Evolutionary conservation across 1,140 invertebrate genomes (phyloP).

Genomic region (Caenorhabditis brenneri): DNA sequence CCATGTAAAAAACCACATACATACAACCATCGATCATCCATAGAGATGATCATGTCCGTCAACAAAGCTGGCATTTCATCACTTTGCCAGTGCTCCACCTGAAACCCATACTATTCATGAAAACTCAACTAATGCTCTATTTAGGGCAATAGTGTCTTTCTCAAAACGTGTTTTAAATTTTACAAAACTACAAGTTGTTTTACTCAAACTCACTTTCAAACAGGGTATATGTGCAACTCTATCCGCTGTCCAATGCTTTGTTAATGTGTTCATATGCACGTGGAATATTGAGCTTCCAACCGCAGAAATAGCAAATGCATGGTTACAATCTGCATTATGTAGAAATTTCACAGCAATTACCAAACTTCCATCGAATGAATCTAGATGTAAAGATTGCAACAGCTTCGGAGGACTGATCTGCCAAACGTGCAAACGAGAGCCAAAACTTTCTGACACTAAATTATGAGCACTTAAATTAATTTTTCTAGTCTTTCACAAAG

Average conservation of each 20-base stretch:
- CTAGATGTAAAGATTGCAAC: constrained; percentile 48
- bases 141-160: no score
- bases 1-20: constrained; percentile 49
- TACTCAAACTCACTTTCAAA: constrained; percentile 2
- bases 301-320: constrained; percentile 52
- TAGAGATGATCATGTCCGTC: constrained; percentile 53
- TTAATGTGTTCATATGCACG: constrained; percentile 39
- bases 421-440: constrained; percentile 48
- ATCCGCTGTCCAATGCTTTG: constrained; percentile 31
- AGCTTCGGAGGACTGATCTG: constrained; percentile 48
- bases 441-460: constrained; percentile 51
- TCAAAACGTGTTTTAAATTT: no score
- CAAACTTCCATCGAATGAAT: constrained; percentile 39
- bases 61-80: constrained; percentile 48
- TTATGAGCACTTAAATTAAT: not conserved
- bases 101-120: no score
- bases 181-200: no score
- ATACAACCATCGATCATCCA: constrained; percentile 53
- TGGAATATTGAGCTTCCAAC: constrained; percentile 52
- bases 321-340: constrained; percentile 55
- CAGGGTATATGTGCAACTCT: constrained; percentile 29
- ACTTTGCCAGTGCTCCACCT: constrained; percentile 44
- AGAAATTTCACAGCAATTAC: constrained; percentile 43
- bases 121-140: no score
- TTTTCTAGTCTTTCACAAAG: not conserved